Percentiles rank a stretch among this genome's conserved stretches.
These are phyloP conservation scores for Drosophila mojavensis DNA, from an alignment of 1,140 invertebrate species.

Conservation along the genomic window DNA sequence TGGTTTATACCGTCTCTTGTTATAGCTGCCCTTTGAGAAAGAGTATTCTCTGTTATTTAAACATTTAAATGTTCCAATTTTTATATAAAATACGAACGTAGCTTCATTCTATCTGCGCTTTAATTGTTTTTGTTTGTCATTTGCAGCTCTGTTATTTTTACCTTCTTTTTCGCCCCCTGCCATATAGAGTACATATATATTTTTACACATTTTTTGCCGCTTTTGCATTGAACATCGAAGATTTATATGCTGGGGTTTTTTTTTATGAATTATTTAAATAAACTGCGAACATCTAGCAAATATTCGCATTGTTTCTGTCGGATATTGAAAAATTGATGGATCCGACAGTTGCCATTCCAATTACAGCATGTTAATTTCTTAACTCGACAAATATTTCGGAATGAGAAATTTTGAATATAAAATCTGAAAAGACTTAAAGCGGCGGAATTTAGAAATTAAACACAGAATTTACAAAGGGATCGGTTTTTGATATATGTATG, in stretches of 20 bases:
- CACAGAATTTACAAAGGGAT: too few relatives aligned
- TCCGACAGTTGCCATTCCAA: constrained; percentile 16
- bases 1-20: too few relatives aligned
- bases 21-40: neutral
- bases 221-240: constrained; percentile 30
- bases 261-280: constrained; percentile 34
- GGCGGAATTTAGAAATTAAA: too few relatives aligned
- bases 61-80: neutral
- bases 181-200: neutral
- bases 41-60: neutral
- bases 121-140: constrained; percentile 39
- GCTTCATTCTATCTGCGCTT: constrained; percentile 26
- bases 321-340: constrained; percentile 33
- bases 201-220: neutral
- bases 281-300: constrained; percentile 31
- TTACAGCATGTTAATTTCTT: neutral
- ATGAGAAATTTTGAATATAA: too few relatives aligned
- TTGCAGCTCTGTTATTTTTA: neutral
- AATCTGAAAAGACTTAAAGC: too few relatives aligned
- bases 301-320: constrained; percentile 35
- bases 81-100: constrained; percentile 19
- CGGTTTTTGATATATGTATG: too few relatives aligned
- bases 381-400: neutral
- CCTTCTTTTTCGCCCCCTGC: neutral
- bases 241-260: constrained; percentile 27